A percentile compares a stretch with the other conserved stretches of the same genome.
phyloP scores from a whole-genome alignment of 2,888 invertebrate genomes.

The Drosophila anomelani region DNA sequence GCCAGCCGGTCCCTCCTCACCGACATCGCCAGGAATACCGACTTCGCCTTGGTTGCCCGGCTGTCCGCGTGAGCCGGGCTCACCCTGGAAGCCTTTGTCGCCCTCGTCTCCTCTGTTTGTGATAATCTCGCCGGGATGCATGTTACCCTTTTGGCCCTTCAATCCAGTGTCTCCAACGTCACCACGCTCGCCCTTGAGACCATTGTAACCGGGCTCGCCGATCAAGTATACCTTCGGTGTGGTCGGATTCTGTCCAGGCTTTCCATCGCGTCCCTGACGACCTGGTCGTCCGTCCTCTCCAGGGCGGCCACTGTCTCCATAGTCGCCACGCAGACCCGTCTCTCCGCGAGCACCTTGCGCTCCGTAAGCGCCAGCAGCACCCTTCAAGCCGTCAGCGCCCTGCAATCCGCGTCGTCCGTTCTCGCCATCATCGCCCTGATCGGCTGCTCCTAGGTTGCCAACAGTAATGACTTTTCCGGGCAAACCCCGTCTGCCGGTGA shows the following conservation, averaged over 20 bases:
- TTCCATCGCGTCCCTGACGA: slow-evolving; percentile 86
- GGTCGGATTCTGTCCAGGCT: slow-evolving; percentile 85
- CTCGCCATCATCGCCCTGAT: slow-evolving; percentile 77
- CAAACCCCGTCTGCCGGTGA: slow-evolving; percentile 66
- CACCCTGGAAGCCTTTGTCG: slow-evolving; percentile 84
- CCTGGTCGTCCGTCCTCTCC: slow-evolving; percentile 85
- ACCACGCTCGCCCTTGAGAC: slow-evolving; percentile 85
- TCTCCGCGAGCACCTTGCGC: slow-evolving; percentile 80
- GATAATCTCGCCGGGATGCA: slow-evolving; percentile 85
- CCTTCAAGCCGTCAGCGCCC: slow-evolving; percentile 78
- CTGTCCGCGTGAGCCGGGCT: not conserved
- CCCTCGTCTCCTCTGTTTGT: slow-evolving; percentile 85
- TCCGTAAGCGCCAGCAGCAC: slow-evolving; percentile 79
- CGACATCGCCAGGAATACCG: slow-evolving; percentile 85
- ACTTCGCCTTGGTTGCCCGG: not conserved
- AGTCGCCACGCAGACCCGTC: slow-evolving; percentile 79
- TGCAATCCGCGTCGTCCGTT: slow-evolving; percentile 83
- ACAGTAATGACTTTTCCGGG: slow-evolving; percentile 79
- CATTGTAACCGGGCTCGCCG: slow-evolving; percentile 80
- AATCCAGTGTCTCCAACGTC: slow-evolving; percentile 81
- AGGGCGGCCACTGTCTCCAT: slow-evolving; percentile 81
- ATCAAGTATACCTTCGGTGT: slow-evolving; percentile 75
- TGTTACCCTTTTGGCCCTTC: slow-evolving; percentile 87
- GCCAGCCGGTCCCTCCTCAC: slow-evolving; percentile 86
- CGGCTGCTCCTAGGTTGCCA: slow-evolving; percentile 65